These are phyloP conservation scores for Hirtodrosophila cameraria DNA, from an alignment of 2,888 invertebrate species.

Conservation along the genomic window DNA sequence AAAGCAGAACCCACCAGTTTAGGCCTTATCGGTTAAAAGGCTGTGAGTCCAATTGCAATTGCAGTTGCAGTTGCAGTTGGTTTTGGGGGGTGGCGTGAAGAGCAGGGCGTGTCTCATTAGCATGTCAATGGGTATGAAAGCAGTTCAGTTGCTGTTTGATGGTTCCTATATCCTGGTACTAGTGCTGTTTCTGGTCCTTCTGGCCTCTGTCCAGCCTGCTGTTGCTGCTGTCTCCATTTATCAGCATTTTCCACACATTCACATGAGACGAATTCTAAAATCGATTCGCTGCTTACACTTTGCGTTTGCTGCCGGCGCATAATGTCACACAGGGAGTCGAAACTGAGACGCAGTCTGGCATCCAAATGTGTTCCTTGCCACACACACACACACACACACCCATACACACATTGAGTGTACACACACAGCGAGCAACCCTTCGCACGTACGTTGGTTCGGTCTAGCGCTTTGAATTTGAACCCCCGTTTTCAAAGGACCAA, in stretches of 20 bases:
- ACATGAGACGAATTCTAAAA: slow-evolving; percentile 81
- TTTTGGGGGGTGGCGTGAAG: not conserved
- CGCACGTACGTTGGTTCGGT: slow-evolving; percentile 69
- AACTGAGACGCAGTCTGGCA: slow-evolving; percentile 72
- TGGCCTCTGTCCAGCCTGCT: slow-evolving; percentile 18
- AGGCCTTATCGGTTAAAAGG: slow-evolving; percentile 60
- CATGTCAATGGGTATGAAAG: slow-evolving; percentile 48
- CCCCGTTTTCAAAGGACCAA: slow-evolving; percentile 78
- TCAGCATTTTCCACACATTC: slow-evolving; percentile 81
- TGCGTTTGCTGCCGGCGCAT: slow-evolving; percentile 57
- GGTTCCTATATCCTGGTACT: not conserved
- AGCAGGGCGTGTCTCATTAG: slow-evolving; percentile 54
- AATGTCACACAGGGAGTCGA: slow-evolving; percentile 75
- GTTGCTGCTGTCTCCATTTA: slow-evolving; percentile 56
- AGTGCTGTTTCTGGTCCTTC: not conserved
- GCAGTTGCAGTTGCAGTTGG: slow-evolving; percentile 5
- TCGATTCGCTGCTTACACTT: slow-evolving; percentile 73
- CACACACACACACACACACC: slow-evolving; percentile 14
- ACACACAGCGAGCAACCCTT: slow-evolving; percentile 66
- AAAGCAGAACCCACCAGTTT: slow-evolving; percentile 15
- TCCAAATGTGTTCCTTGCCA: slow-evolving; percentile 73
- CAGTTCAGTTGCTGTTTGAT: slow-evolving; percentile 19
- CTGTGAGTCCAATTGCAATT: slow-evolving; percentile 17
- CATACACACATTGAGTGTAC: slow-evolving; percentile 11
- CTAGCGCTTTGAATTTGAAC: slow-evolving; percentile 78